Base-by-base conservation (phyloP, 2,888 invertebrate genomes). In the Acanthosepion pharaonis region DNA sequence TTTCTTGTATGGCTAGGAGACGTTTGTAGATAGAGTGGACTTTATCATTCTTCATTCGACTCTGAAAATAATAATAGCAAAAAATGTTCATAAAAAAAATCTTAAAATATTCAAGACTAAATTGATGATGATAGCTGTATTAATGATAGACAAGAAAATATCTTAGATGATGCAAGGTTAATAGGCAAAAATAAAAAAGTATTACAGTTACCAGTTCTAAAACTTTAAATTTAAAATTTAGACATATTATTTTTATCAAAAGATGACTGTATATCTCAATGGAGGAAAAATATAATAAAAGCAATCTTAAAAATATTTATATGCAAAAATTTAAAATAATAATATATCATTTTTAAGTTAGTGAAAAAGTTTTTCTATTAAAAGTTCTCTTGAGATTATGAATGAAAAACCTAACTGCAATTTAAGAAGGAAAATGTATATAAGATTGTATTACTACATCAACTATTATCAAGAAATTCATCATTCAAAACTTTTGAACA, bases 1-100 rank as follows among this genome's bases (percentile, higher is more conserved):
- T 98, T 96, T 99, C 99, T 94, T 98, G 98, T 97, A 99, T 98
- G 96, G 98, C 98, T 94, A 99, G 97, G 97, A 99, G 98, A 95
- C 99, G 98, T 95, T 99, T 98, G 98, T 99, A 99, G 96, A 99
- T 99, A 97, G 98, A 98, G 97, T 99, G 99, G 25, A 98, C 99
- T 98, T 99, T 99, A 95, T 99, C 99, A 97, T 99, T 99, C 97
- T 99, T 99, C 97, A 99, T 98, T 91, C 99, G 98, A 93, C 99
- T 98, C 97, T 97, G 96, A 91, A 96, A 96, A 94, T 78, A 91
- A 94, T 95, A 95, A 93, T 33, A 92, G 25, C 15, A 53, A 93
- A 53, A 93, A 53, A n/a, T 51, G n/a, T 9, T 8, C 9, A 6
- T 51, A 8, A 20, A 92, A n/a, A 49, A 48, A 51, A 93, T 49